phyloP scores from a whole-genome alignment of 2,113 vertebrate genomes.

The Ammospiza caudacuta region DNA sequence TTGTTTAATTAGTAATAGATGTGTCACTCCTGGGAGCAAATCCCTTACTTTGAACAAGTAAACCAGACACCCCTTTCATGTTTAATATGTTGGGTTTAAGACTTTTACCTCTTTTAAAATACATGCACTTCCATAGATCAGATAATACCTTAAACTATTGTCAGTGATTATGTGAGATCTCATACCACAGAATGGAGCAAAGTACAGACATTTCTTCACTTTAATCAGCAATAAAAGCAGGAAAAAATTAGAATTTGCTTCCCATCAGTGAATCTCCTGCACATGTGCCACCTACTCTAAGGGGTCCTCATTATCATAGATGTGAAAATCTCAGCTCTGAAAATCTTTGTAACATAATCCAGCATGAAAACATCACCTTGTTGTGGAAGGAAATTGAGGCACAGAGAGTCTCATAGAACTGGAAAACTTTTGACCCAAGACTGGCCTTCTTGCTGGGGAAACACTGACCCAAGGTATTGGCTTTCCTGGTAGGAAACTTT shows the following conservation, averaged over 20 bases:
- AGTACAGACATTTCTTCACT: constrained; percentile 72
- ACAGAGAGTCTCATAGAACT: background rate
- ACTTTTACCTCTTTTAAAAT: constrained; percentile 74
- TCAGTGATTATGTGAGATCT: constrained; percentile 78
- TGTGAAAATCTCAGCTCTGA: background rate
- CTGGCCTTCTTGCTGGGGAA: background rate
- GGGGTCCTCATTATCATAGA: constrained; percentile 23
- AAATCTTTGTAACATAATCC: background rate
- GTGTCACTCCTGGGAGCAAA: constrained; percentile 67
- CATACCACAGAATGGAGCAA: constrained; percentile 70
- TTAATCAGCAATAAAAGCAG: constrained; percentile 76
- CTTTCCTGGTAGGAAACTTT: background rate
- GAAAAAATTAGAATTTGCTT: constrained; percentile 76
- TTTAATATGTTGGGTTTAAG: constrained; percentile 76
- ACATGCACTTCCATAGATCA: constrained; percentile 76
- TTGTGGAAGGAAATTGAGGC: background rate
- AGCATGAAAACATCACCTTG: background rate
- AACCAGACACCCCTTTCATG: constrained; percentile 64
- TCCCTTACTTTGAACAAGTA: constrained; percentile 67
- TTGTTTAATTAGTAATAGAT: constrained; percentile 73
- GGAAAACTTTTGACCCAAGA: background rate
- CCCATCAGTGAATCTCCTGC: constrained; percentile 72
- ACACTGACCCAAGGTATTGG: background rate
- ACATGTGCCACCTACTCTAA: background rate
- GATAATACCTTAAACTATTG: constrained; percentile 79